Evolutionary conservation across 2,113 vertebrate genomes (phyloP).

Genomic region (Danio rerio): GRCz12tu NC_133180.1:26730501-26731000

Average conservation of each 20-base stretch:
- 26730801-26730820: neutral
- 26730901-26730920: too few relatives aligned
- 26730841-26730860: neutral
- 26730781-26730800: neutral
- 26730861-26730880: too few relatives aligned
- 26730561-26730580: neutral
- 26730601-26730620: neutral
- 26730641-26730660: neutral
- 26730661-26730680: neutral
- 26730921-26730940: too few relatives aligned
- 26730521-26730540: neutral
- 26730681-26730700: neutral
- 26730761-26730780: neutral
- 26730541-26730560: neutral
- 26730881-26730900: too few relatives aligned
- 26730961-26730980: too few relatives aligned
- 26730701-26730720: neutral
- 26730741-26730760: neutral
- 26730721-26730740: neutral
- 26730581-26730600: neutral
- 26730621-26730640: neutral
- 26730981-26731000: too few relatives aligned
- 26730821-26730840: neutral
- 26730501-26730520: conserved; percentile 6
- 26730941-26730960: too few relatives aligned